Evolutionary conservation across 64 coral and sea anemone species (phyloP).

Genomic region (Dendronephthya gigantea): DNA sequence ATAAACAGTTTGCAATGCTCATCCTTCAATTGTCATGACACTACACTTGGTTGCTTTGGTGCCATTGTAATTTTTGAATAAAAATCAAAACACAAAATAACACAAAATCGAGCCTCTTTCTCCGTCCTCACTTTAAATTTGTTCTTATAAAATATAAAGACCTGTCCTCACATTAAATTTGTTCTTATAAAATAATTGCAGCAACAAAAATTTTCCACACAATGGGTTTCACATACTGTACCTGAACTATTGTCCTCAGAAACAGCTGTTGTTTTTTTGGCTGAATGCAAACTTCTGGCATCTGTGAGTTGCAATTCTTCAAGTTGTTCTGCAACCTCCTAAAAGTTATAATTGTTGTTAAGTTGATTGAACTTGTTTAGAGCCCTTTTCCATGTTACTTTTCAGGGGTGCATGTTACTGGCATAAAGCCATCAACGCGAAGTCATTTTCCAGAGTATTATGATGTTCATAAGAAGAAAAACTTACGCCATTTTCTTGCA

Average conservation of each 20-base stretch:
- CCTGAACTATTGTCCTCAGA: background rate
- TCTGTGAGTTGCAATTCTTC: background rate
- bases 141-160: too few relatives aligned
- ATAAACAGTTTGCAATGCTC: background rate
- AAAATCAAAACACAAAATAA: too few relatives aligned
- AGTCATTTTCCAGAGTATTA: too few relatives aligned
- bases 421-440: background rate
- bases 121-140: too few relatives aligned
- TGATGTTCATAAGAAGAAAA: background rate
- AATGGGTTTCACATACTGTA: background rate
- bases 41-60: too few relatives aligned
- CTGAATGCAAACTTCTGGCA: background rate
- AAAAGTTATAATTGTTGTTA: background rate
- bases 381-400: too few relatives aligned
- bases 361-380: background rate
- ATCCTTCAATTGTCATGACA: background rate
- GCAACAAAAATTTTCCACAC: background rate
- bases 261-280: background rate
- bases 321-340: background rate
- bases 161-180: background rate
- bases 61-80: too few relatives aligned
- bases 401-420: background rate
- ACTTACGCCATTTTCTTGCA: background rate
- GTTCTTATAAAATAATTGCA: background rate
- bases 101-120: too few relatives aligned